Conservation (phyloP, 2,113 vertebrate genomes). For the Clinocottus analis region DNA sequence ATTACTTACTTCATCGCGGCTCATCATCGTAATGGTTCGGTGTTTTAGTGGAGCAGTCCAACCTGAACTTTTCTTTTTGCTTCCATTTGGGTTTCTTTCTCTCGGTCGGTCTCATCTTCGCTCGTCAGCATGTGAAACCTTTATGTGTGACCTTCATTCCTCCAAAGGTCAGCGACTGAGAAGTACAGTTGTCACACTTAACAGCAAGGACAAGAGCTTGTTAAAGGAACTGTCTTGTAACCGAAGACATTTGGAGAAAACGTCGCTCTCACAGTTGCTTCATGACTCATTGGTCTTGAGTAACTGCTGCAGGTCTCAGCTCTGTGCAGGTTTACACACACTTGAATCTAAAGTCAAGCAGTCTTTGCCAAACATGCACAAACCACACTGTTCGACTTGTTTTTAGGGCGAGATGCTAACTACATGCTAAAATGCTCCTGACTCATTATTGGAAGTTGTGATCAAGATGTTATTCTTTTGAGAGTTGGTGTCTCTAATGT, state of each 20-base stretch:
- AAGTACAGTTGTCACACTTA: constrained; percentile 5
- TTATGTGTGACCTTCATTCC: not conserved
- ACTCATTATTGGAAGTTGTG: not conserved
- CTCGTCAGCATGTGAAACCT: not conserved
- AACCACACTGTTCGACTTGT: not conserved
- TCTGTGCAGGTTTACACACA: not conserved
- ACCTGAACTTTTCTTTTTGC: constrained; percentile 16
- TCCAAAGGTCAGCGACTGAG: not conserved
- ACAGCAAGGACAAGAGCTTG: not conserved
- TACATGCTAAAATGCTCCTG: not conserved
- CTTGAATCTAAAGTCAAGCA: not conserved
- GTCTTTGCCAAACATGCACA: not conserved
- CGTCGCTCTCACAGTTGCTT: not conserved
- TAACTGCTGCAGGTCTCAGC: constrained; percentile 2
- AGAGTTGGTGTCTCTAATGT: not conserved
- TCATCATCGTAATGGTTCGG: too few species aligned
- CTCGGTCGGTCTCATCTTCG: not conserved
- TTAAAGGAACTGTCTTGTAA: not conserved
- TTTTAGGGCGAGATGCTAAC: not conserved
- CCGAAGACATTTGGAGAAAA: not conserved
- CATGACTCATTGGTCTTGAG: not conserved
- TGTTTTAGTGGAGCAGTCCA: not conserved
- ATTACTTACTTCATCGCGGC: constrained; percentile 13
- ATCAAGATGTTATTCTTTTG: not conserved
- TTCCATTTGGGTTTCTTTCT: not conserved